Evolutionary conservation across 2,797 vertebrate species (phyloP), one percentile per base, ranked within the genome.

Genomic region (Dermochelys coriacea): DNA sequence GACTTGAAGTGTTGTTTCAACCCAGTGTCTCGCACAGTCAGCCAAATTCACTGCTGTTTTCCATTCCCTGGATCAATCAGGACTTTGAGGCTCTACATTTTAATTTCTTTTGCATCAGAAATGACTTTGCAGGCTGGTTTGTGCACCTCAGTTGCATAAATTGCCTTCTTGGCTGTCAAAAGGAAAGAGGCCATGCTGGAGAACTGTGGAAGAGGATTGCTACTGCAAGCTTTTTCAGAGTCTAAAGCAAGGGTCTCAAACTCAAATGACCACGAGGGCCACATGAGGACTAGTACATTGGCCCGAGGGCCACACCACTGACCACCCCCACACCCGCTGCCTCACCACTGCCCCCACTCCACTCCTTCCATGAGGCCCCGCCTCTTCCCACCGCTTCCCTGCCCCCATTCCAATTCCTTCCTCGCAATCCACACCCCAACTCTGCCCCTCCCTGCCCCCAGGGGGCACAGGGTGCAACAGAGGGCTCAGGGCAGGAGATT

Each of bases 1-100:
- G 90, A 92, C 95, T 90, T 82, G 34, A 94, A 95, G 91, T 94
- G 91, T 94, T 97, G 92, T 95, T 93, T 91, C 93, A 94, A 95
- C 92, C 83, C 82, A 86, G 78, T 84, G 87, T 91, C 93, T 97
- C 0, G 0, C 61, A 68, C 84, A 91, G 94, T 94, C 94, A 93
- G 96, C 94, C 95, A 93, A 34, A 41, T 41, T 95, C 86, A 84
- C 86, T 82, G 80, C 64, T 79, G 87, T 90, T 95, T 96, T 92
- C 84, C 88, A 87, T 97, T 96, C 81, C 14, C 79, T 64, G 19
- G 95, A 95, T 95, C 95, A 95, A 52, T 96, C 95, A 95, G 84
- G 78, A 55, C 86, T 96, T 97, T 51, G 93, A 51, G 87, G 91
- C 90, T 93, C 84, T 97, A 95, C n/a, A 55, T 94, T 95, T 96